Base-by-base conservation (phyloP, 2,797 vertebrate species). In the Florisuga fusca region DNA sequence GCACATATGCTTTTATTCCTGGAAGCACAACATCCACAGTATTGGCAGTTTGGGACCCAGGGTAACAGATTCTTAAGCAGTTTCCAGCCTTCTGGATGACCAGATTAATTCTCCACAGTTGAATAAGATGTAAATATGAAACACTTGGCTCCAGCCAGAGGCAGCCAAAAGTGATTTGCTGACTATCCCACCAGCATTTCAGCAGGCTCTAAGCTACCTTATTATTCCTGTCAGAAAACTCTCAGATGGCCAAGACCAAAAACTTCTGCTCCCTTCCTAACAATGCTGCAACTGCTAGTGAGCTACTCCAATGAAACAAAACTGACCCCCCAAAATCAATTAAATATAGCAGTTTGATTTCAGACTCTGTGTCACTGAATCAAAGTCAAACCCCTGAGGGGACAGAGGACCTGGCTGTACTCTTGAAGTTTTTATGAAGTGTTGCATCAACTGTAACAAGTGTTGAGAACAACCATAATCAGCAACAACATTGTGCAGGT, bases 1-100 rank as follows among this genome's bases (percentile, higher is more conserved):
- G 92, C 84, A 94, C 92, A 92, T 89, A 94, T 78, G 94, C 89
- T 95, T 92, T 94, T 91, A 94, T 89, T 95, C 66, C 93, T 87
- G 79, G 91, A 96, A 97, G 92, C 17, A 1, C 87, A 72, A 95
- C 73, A 91, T 91, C 62, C 63, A 64, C 79, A 74, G 75, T 33
- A 93, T 34, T 87, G 90, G 92, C 88, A 94, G 61, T 95, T 87
- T 95, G 92, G 87, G 84, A 87, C 66, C 34, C 81, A 54, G 17
- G 58, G 84, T 33, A 92, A 84, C 92, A 95, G 91, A 95, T 78
- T 92, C 87, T 87, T 62, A 91, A 89, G 84, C 79, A 84, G 94
- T 90, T 96, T 95, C 82, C 79, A 93, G 43, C 93, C 89, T 95
- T 95, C 89, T 95, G 92, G 91, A 96, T 89, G 89, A 94, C 90